Percentiles rank a stretch among this genome's conserved stretches.
phyloP scores from a whole-genome alignment of 2,113 vertebrate genomes.

The Elanus axillaris region DNA sequence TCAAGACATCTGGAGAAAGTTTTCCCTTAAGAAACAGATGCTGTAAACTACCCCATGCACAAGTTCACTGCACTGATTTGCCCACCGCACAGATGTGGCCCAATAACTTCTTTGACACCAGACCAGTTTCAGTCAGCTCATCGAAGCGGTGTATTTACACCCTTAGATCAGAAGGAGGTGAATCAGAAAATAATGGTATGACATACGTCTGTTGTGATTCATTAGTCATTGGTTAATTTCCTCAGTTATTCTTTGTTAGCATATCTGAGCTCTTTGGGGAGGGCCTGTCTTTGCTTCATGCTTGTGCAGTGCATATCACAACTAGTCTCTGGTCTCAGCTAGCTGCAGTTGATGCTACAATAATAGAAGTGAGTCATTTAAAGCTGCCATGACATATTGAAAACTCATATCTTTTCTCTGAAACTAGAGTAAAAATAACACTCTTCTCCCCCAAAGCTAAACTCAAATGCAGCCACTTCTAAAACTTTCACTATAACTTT shows the following conservation, averaged over 20 bases:
- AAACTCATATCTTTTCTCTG: not conserved
- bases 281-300: not conserved
- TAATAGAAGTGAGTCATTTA: not conserved
- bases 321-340: not conserved
- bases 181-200: not conserved
- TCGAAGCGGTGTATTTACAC: not conserved
- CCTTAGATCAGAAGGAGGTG: not conserved
- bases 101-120: not conserved
- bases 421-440: not conserved
- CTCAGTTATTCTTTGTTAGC: not conserved
- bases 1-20: not conserved
- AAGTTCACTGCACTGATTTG: not conserved
- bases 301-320: not conserved
- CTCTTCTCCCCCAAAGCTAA: not conserved
- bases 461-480: not conserved
- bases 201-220: not conserved
- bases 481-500: conserved; percentile 5
- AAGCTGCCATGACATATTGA: not conserved
- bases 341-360: not conserved
- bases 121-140: not conserved
- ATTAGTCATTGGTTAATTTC: not conserved
- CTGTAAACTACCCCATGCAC: not conserved
- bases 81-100: not conserved
- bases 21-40: not conserved
- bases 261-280: not conserved